Conservation (phyloP, 1,140 invertebrate genomes). For the Lordiphosa stackelbergi region DNA sequence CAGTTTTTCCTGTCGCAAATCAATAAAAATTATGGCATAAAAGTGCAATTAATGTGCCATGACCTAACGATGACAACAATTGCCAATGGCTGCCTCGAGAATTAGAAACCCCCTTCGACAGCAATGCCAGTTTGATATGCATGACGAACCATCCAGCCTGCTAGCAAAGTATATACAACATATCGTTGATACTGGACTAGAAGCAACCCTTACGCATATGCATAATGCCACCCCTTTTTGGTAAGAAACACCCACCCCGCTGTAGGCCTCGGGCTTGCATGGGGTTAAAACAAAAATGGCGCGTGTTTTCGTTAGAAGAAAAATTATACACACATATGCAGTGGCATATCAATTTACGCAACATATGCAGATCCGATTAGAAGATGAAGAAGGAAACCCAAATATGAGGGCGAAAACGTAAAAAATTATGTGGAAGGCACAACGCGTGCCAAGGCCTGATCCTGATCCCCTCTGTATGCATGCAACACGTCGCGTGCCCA, state of each 20-base stretch:
- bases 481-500: constrained; percentile 57
- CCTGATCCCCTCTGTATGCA: constrained; percentile 12
- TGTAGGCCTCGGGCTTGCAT: constrained; percentile 5
- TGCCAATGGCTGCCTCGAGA: constrained; percentile 32
- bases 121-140: constrained; percentile 31
- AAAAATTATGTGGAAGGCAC: constrained; percentile 34
- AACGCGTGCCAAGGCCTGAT: constrained; percentile 40
- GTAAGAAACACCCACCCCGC: constrained; percentile 50
- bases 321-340: constrained; percentile 25
- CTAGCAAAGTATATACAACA: constrained; percentile 1
- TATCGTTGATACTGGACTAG: background rate
- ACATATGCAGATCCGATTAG: constrained; percentile 71
- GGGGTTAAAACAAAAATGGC: constrained; percentile 69
- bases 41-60: constrained; percentile 58
- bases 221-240: constrained; percentile 67
- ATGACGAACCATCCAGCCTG: constrained; percentile 26
- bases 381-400: constrained; percentile 19
- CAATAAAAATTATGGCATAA: constrained; percentile 53
- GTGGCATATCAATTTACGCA: constrained; percentile 65
- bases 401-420: constrained; percentile 27
- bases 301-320: constrained; percentile 36
- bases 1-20: constrained; percentile 11
- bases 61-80: constrained; percentile 25
- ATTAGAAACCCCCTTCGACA: constrained; percentile 1
- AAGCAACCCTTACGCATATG: constrained; percentile 60